Evolutionary conservation across 2,888 invertebrate species (phyloP), one percentile per base, ranked within the genome.

Genomic region (Noctua comes): DNA sequence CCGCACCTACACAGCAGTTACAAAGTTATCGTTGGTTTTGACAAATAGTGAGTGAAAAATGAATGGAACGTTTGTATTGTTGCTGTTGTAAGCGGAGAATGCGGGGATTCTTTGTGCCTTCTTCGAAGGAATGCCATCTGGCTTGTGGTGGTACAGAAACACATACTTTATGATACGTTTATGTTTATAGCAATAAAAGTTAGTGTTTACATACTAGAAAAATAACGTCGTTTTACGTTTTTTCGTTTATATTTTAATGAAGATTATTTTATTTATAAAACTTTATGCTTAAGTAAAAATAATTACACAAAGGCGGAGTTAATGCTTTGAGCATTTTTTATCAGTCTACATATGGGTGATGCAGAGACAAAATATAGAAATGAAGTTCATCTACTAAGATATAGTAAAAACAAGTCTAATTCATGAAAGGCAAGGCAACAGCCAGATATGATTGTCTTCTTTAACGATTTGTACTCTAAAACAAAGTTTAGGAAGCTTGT

Each of bases 21-120:
- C 62, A 54, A 71, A 69, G 51, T 72, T 74, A 40, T 68, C 27
- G 40, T 62, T 73, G 48, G 62, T 76, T 70, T 68, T 82, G 73
- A 83, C 48, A 73, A 77, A 77, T 73, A 66, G 62, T 73, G 72
- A 81, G 77, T 65, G 77, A 71, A 76, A 77, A 79, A 86, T 82
- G 62, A 72, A 75, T 36, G 62, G 48, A 73, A 70, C 27, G 73
- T 73, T 66, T 51, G 84, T 75, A 83, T 83, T 86, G 83, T 83
- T 62, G 40, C 62, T 51, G 66, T 71, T 85, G 79, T 43, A 59
- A 86, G 75, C 36, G 73, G 79, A 83, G 82, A 83, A 88, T 86
- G 83, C 75, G 72, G 72, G 75, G 80, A 87, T 86, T 85, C 75
- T 68, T 79, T 75, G 64, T 70, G 70, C 2, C 69, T 62, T 68